Percentiles rank a stretch among this genome's conserved stretches.
phyloP scores from a whole-genome alignment of 2,888 invertebrate species.

The Loripinus fragilis region DNA sequence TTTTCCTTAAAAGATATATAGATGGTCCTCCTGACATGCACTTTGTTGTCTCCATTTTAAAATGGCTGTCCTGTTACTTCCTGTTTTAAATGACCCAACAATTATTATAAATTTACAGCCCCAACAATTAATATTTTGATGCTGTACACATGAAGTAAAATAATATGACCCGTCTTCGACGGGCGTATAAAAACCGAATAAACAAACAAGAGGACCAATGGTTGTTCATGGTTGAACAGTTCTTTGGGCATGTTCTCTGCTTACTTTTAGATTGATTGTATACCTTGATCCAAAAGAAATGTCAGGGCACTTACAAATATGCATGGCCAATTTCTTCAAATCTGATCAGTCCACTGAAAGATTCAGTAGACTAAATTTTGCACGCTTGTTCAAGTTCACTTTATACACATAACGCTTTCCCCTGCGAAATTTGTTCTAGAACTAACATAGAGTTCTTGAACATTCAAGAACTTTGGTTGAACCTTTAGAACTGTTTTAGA shows the following conservation, averaged over 20 bases:
- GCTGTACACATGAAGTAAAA: background rate
- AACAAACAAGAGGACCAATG: too few relatives aligned
- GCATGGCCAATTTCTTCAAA: too few relatives aligned
- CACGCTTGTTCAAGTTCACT: too few relatives aligned
- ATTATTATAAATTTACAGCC: background rate
- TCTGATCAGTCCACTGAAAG: too few relatives aligned
- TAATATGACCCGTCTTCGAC: background rate
- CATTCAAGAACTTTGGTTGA: conserved; percentile 32
- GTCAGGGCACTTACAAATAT: too few relatives aligned
- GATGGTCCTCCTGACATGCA: background rate
- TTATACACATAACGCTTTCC: conserved; percentile 1
- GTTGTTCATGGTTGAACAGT: too few relatives aligned
- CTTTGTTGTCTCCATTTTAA: background rate
- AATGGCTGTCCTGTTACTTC: background rate
- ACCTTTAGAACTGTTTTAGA: conserved; percentile 28
- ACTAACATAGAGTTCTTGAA: conserved; percentile 30
- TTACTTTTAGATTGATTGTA: too few relatives aligned
- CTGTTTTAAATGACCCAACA: conserved; percentile 3
- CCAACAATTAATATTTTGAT: background rate
- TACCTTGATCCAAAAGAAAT: too few relatives aligned
- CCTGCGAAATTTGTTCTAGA: conserved; percentile 34
- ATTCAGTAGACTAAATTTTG: too few relatives aligned
- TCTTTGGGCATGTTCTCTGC: too few relatives aligned
- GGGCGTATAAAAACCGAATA: too few relatives aligned
- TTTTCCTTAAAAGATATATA: background rate